phyloP scores from a whole-genome alignment of 2,888 invertebrate species.

The Drosophila neotestacea region DNA sequence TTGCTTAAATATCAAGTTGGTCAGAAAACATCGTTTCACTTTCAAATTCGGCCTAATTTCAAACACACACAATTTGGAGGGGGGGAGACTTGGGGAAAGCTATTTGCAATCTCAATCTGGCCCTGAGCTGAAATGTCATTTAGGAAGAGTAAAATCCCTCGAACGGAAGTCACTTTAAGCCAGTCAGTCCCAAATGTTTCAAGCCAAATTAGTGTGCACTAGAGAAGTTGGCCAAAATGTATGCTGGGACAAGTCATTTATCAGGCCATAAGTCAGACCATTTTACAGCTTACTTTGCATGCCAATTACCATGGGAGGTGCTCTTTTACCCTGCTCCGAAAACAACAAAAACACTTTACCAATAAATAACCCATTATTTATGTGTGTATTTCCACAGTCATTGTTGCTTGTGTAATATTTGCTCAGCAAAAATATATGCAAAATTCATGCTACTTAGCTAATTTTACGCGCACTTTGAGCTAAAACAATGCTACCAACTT shows the following conservation, averaged over 20 bases:
- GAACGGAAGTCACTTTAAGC: slow-evolving; percentile 26
- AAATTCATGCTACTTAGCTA: slow-evolving; percentile 70
- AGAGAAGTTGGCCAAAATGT: slow-evolving; percentile 9
- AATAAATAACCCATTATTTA: slow-evolving; percentile 77
- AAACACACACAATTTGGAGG: neutral
- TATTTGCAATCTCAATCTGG: slow-evolving; percentile 9
- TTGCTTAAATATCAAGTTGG: neutral
- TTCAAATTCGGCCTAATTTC: neutral
- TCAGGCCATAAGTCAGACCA: slow-evolving; percentile 54
- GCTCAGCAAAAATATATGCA: slow-evolving; percentile 55
- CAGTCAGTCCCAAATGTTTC: slow-evolving; percentile 24
- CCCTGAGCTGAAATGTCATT: slow-evolving; percentile 20
- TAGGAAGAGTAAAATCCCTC: neutral
- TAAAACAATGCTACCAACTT: slow-evolving; percentile 63
- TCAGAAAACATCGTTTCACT: neutral
- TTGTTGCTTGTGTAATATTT: slow-evolving; percentile 36
- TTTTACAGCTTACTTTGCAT: slow-evolving; percentile 61
- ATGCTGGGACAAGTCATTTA: slow-evolving; percentile 52
- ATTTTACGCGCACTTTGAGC: slow-evolving; percentile 77
- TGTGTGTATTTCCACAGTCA: slow-evolving; percentile 29
- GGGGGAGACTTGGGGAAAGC: no score
- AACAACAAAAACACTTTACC: slow-evolving; percentile 15
- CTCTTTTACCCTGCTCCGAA: no score
- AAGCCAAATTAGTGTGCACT: slow-evolving; percentile 37
- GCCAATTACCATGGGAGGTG: slow-evolving; percentile 53